Percentiles rank a stretch among this genome's conserved stretches.
These are phyloP conservation scores for Colistium nudipinnis DNA, from an alignment of 2,113 vertebrate genomes.

Conservation along the genomic window DNA sequence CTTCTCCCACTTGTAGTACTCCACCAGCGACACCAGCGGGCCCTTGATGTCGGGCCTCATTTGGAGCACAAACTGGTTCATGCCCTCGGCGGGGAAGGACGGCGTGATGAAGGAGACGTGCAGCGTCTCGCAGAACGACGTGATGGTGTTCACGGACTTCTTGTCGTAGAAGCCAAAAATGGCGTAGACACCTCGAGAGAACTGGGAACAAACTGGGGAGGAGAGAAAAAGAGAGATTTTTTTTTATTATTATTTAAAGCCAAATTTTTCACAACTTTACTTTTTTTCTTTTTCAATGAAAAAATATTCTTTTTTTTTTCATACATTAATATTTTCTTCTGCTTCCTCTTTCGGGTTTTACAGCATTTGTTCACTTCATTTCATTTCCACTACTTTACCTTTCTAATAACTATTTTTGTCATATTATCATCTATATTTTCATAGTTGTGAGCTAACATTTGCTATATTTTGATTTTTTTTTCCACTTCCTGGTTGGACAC, in stretches of 20 bases:
- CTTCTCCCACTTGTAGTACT: conserved; percentile 98
- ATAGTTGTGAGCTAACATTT: not conserved
- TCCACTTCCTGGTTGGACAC: not conserved
- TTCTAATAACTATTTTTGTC: not conserved
- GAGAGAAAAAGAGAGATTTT: not conserved
- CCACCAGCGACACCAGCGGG: conserved; percentile 94
- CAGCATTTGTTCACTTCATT: too few relatives aligned
- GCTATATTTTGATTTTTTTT: not conserved
- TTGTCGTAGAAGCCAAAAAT: conserved; percentile 99
- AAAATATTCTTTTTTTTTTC: too few relatives aligned
- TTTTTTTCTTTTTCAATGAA: too few relatives aligned
- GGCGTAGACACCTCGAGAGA: conserved; percentile 97
- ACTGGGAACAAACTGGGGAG: conserved; percentile 93
- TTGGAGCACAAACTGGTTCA: conserved; percentile 96
- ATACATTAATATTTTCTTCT: too few relatives aligned
- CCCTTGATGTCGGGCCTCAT: conserved; percentile 98
- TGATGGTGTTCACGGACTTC: conserved; percentile 99
- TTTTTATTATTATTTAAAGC: not conserved
- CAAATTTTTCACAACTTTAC: too few relatives aligned
- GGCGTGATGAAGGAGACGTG: conserved; percentile 99
- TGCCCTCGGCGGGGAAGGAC: conserved; percentile 96
- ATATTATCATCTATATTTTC: not conserved
- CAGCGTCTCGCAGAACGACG: conserved; percentile 96
- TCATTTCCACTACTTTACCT: not conserved
- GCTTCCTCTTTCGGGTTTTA: too few relatives aligned